These are phyloP conservation scores for Stenodema calcarata DNA, from an alignment of 2,888 invertebrate species.

Conservation along the genomic window DNA sequence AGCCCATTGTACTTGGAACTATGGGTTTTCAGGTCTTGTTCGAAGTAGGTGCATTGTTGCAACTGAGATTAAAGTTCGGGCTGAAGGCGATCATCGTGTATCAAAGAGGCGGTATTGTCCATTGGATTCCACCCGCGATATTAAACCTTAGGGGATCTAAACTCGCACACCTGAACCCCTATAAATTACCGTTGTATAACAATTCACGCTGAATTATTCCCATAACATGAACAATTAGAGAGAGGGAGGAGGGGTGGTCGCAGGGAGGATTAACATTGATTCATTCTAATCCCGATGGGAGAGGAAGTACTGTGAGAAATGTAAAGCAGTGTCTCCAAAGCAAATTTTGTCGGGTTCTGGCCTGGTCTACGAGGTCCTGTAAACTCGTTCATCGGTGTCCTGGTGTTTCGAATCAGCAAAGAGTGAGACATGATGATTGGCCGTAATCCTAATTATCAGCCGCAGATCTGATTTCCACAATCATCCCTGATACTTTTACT, in stretches of 20 bases:
- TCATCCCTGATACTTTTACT: no score
- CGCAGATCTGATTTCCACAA: no score
- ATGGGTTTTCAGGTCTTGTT: background rate
- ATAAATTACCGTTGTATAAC: constrained; percentile 33
- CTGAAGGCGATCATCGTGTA: background rate
- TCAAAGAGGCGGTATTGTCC: background rate
- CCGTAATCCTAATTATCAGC: no score
- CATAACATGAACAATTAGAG: constrained; percentile 31
- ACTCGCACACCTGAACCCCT: constrained; percentile 21
- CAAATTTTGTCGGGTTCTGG: background rate
- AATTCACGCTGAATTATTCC: constrained; percentile 36
- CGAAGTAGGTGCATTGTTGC: background rate
- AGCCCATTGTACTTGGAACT: no score
- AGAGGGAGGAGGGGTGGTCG: background rate
- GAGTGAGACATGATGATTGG: no score
- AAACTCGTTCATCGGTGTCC: no score
- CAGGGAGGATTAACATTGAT: constrained; percentile 27
- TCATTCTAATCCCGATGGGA: constrained; percentile 23
- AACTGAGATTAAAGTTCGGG: background rate
- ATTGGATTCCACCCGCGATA: background rate
- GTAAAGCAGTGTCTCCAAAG: constrained; percentile 7
- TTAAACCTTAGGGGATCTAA: background rate
- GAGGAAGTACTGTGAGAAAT: background rate
- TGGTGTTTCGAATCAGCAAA: no score
- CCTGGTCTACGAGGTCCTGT: no score